These are phyloP conservation scores for Chamaea fasciata DNA, from an alignment of 2,113 vertebrate genomes.

Conservation along the genomic window DNA sequence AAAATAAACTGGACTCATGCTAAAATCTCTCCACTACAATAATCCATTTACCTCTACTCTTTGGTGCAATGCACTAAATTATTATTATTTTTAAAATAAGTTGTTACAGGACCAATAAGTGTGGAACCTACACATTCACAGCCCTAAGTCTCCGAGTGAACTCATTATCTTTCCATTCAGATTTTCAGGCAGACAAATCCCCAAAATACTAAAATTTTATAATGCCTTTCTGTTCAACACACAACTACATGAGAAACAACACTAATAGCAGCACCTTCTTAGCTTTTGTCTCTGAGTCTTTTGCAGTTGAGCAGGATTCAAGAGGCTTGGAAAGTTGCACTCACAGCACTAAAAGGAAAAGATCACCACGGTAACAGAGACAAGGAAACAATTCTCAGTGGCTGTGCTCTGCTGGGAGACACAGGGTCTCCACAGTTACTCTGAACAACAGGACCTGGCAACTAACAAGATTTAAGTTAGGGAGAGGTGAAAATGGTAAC, in stretches of 20 bases:
- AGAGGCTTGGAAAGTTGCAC: not conserved
- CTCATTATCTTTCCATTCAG: not conserved
- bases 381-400: not conserved
- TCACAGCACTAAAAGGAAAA: not conserved
- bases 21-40: not conserved
- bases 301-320: not conserved
- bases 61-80: not conserved
- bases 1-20: not conserved
- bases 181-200: not conserved
- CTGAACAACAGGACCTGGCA: not conserved
- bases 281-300: not conserved
- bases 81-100: not conserved
- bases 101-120: not conserved
- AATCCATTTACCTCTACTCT: not conserved
- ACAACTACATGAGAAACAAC: not conserved
- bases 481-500: not conserved
- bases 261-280: not conserved
- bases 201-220: not conserved
- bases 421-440: not conserved
- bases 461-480: not conserved
- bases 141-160: not conserved
- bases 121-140: not conserved
- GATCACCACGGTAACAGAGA: not conserved
- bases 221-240: not conserved
- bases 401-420: not conserved